A percentile compares a stretch with the other conserved stretches of the same genome.
phyloP scores from a whole-genome alignment of 2,797 vertebrate species.

The Halcyon badia region DNA sequence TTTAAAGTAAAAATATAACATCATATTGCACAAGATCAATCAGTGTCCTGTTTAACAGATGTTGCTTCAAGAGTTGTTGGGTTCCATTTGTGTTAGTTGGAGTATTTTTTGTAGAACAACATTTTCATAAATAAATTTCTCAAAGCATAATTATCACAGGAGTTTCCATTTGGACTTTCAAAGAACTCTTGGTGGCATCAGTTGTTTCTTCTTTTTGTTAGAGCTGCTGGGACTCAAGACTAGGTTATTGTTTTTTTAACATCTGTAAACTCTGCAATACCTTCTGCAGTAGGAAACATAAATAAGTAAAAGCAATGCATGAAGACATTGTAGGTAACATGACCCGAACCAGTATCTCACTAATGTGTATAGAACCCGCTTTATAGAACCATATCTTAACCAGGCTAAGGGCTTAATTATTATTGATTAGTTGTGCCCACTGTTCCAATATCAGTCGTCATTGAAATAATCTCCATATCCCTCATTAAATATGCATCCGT shows the following conservation, averaged over 20 bases:
- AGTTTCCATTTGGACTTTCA: constrained; percentile 63
- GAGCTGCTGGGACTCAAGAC: constrained; percentile 33
- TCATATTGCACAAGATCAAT: constrained; percentile 43
- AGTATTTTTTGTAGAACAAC: constrained; percentile 14
- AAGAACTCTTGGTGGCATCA: constrained; percentile 45
- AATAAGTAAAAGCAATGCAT: constrained; percentile 48
- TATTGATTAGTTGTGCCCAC: constrained; percentile 84
- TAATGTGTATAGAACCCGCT: constrained; percentile 80
- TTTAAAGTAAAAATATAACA: constrained; percentile 29
- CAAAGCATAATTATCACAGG: constrained; percentile 52
- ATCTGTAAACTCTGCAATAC: background rate
- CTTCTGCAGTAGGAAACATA: constrained; percentile 34
- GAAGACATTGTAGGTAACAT: constrained; percentile 68
- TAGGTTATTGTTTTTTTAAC: constrained; percentile 4
- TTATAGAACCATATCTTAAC: constrained; percentile 81
- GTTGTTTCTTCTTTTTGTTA: constrained; percentile 52
- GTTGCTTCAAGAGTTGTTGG: constrained; percentile 23
- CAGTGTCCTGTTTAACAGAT: constrained; percentile 46
- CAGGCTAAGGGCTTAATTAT: constrained; percentile 81
- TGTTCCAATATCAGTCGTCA: constrained; percentile 84
- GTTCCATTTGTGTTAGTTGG: background rate
- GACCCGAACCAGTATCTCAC: constrained; percentile 64
- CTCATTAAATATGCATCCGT: constrained; percentile 91
- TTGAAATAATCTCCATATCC: constrained; percentile 82
- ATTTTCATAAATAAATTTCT: constrained; percentile 69